Conservation (phyloP, 2,797 vertebrate genomes). For the Anguilla obscura region DNA sequence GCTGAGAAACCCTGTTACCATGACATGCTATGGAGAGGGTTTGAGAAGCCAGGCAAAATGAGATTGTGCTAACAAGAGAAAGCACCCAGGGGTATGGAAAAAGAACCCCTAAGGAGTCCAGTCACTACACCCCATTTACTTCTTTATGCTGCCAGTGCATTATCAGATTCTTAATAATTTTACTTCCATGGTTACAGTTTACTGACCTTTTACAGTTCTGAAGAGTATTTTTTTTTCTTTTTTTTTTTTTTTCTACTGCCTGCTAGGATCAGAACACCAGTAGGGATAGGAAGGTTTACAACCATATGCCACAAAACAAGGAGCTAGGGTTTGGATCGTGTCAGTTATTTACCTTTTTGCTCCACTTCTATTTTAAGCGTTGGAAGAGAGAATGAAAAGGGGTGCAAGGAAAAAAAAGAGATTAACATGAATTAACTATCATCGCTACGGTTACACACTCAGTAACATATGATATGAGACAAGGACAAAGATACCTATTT, state of each 20-base stretch:
- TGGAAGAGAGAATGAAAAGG: conserved; percentile 96
- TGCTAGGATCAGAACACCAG: conserved; percentile 82
- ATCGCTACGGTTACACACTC: conserved; percentile 88
- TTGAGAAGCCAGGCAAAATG: conserved; percentile 93
- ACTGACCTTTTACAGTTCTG: conserved; percentile 79
- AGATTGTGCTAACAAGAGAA: conserved; percentile 82
- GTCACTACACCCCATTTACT: conserved; percentile 84
- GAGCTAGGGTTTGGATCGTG: conserved; percentile 94
- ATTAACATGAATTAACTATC: conserved; percentile 99
- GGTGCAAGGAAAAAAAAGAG: conserved; percentile 94
- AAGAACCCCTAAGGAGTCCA: conserved; percentile 78
- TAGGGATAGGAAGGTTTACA: conserved; percentile 88
- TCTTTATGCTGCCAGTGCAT: conserved; percentile 79
- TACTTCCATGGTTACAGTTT: conserved; percentile 73
- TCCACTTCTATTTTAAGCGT: conserved; percentile 99
- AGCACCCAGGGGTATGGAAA: conserved; percentile 83
- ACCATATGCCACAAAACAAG: conserved; percentile 99
- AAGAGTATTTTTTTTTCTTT: conserved; percentile 65
- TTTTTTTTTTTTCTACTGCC: conserved; percentile 57
- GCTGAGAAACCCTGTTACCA: conserved; percentile 87
- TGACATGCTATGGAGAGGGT: conserved; percentile 94
- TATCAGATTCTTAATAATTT: conserved; percentile 58
- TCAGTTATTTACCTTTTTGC: conserved; percentile 99
- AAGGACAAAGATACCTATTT: conserved; percentile 86
- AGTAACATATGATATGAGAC: conserved; percentile 89